Evolutionary conservation across 2,797 vertebrate species (phyloP), one percentile per base, ranked within the genome.

Genomic region (Zalophus californianus): DNA sequence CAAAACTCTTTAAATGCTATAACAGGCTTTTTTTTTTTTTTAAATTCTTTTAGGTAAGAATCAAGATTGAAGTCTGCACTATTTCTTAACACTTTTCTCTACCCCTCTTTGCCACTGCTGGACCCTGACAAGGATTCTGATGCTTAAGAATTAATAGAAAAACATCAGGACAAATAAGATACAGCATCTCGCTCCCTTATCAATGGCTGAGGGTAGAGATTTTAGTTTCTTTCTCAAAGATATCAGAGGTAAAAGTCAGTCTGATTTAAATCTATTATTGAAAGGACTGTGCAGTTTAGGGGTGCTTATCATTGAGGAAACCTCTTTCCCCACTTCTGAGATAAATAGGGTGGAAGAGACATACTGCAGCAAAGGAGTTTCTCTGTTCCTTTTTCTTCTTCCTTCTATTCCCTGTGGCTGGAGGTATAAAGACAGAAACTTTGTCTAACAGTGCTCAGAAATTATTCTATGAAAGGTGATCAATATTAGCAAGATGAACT

Each of bases 1-100:
- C 56, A 85, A 93, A 97, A 87, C 62, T 79, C 56, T 85, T 97
- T 91, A 82, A 97, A 96, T 68, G n/a, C 38, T 66, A 89, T 66
- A 75, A 21, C 35, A 77, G 48, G 15, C 64, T 66, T 66, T 66
- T 66, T 25, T 58, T 25, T 58, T 78, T 83, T 87, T 75, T 78
- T 11, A 83, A 83, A 88, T 72, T 62, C 32, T 82, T 94, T 92
- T 15, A 88, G 90, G 60, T 21, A 79, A 72, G 50, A 83, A 78
- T 93, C 21, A 70, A 94, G 60, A 92, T 38, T 13, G 48, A 95
- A 79, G 27, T 13, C 60, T 78, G 20, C 14, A 58, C 20, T 64
- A 18, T 92, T 87, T 58, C 77, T 88, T 86, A 92, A 70, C 16
- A 41, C 8, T 4, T 79, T 20, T 90, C 18, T 94, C 32, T 75